Conservation (phyloP, 2,888 invertebrate genomes). For the Chalcosyrphus nemorum region DNA sequence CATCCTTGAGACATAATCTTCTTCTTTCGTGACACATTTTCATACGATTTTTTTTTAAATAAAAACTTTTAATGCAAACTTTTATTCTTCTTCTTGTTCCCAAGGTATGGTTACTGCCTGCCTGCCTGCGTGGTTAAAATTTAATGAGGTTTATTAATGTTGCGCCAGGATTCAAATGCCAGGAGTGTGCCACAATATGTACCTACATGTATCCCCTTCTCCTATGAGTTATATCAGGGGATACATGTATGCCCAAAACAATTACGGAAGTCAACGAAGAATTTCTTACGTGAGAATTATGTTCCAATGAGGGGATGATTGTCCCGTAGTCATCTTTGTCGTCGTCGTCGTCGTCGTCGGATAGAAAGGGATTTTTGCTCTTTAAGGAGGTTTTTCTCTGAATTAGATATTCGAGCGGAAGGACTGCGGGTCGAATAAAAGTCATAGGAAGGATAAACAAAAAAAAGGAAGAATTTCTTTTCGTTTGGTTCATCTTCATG, state of each 20-base stretch:
- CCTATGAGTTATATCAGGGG: too few species aligned
- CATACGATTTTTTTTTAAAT: too few species aligned
- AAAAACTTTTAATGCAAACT: conserved; percentile 19
- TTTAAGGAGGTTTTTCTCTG: conserved; percentile 9
- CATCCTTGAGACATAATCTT: conserved; percentile 63
- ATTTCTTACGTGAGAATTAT: conserved; percentile 48
- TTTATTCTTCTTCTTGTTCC: background rate
- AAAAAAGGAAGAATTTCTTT: background rate
- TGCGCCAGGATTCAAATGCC: conserved; percentile 46
- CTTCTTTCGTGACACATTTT: too few species aligned
- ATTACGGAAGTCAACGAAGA: conserved; percentile 45
- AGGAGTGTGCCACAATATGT: background rate
- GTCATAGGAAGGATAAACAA: background rate
- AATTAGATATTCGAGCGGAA: conserved; percentile 26
- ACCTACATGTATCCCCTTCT: background rate
- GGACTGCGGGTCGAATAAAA: too few species aligned
- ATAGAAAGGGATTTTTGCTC: background rate
- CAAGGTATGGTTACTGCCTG: background rate
- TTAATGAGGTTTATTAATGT: conserved; percentile 72
- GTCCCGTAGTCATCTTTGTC: background rate
- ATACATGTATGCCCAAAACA: conserved; percentile 19
- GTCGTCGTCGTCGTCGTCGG: too few species aligned
- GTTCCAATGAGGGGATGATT: conserved; percentile 24
- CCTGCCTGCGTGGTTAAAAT: conserved; percentile 52
- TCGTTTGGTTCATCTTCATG: conserved; percentile 6